Evolutionary conservation across 2,113 vertebrate genomes (phyloP).

Genomic region (Geococcyx californianus): DNA sequence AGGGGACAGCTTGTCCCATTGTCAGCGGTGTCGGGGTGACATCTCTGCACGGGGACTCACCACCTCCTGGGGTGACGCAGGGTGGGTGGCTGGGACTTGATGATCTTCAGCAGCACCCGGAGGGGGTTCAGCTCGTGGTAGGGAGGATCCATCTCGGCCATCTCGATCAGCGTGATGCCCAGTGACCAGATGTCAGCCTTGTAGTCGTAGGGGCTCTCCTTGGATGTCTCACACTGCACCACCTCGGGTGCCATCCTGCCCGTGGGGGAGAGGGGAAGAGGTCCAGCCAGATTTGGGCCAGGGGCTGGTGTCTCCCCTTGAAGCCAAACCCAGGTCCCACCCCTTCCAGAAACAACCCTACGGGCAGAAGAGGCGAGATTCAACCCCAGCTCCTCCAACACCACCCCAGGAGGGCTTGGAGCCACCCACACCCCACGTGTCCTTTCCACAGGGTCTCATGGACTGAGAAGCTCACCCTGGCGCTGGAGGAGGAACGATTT

Average conservation of each 20-base stretch:
- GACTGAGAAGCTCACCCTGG: neutral
- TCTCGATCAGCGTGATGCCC: constrained; percentile 78
- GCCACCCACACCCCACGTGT: neutral
- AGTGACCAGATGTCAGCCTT: constrained; percentile 79
- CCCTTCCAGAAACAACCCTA: neutral
- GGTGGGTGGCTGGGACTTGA: constrained; percentile 71
- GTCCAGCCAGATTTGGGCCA: neutral
- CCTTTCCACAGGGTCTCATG: neutral
- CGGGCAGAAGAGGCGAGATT: neutral
- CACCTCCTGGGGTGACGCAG: constrained; percentile 63
- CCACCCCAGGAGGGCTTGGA: too few species aligned
- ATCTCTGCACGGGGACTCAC: neutral
- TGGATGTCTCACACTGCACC: constrained; percentile 75
- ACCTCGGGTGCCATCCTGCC: constrained; percentile 80
- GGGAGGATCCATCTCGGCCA: constrained; percentile 77
- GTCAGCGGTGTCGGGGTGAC: rapidly evolving
- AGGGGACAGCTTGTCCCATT: neutral
- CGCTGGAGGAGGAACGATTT: neutral
- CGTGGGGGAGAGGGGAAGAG: neutral
- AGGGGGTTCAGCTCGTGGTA: constrained; percentile 78
- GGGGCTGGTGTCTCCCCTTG: neutral
- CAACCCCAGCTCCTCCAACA: neutral
- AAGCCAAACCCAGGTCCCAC: neutral
- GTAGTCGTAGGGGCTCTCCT: constrained; percentile 73
- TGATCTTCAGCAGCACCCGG: constrained; percentile 74